Base-by-base conservation (phyloP, 2,113 vertebrate species). In the Stegostoma tigrinum region DNA sequence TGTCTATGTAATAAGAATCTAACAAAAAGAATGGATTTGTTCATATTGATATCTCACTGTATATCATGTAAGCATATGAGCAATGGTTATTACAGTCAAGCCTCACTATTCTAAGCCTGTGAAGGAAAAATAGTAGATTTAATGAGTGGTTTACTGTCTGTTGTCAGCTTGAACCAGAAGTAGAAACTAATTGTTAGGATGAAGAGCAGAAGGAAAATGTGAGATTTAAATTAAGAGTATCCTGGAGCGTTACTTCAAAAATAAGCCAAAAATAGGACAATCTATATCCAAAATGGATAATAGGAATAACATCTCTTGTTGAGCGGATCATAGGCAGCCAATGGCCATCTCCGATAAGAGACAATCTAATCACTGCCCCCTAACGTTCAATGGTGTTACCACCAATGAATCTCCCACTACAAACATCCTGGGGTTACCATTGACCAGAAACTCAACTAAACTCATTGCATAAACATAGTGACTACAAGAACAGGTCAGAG, bases 1-100 rank as follows among this genome's bases (percentile, higher is more conserved):
- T 97, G 97, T 97, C 97, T 96, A 96, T 96, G 97, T 93, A 66
- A 38, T 93, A 93, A 93, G 34, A n/a, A 93, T n/a, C 55, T 38
- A 66, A 93, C 90, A 66, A 17, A 61, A 66, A 87, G 61, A 24
- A n/a, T 66, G 34, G 34, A 66, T 93, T 66, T 93, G 42, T 93
- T 87, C 45, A 87, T 52, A 52, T 52, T 52, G 45, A 52, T 52
- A 87, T 87, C 15, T 85, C 85, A 52, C 8, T 27, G 85, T 12
- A 48, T 24, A 27, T 27, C 24, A 23, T 87, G 45, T 7, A 27
- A 52, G 85, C 45, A 87, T 12, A 23, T 52, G 42, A 87, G 5
- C 21, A 87, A 86, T 6, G 27, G 85, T 45, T 27, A 24, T 24
- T 87, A 87, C 45, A 87, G 45, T 12, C n/a, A 21, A 83, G n/a